These are phyloP conservation scores for Sula dactylatra DNA, from an alignment of 2,113 vertebrate genomes.

Conservation along the genomic window DNA sequence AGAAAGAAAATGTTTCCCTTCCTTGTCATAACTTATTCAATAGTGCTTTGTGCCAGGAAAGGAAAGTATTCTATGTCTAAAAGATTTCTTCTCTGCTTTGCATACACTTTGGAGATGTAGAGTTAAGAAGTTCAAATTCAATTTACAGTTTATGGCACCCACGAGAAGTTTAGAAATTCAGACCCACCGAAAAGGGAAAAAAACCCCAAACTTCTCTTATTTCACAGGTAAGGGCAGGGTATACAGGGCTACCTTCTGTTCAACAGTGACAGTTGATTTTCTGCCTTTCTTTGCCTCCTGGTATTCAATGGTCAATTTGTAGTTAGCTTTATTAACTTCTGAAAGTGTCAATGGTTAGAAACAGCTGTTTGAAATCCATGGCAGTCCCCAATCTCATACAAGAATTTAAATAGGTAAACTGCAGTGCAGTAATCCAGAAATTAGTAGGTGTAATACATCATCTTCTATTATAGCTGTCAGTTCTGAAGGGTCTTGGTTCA, in stretches of 20 bases:
- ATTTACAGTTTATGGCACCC: neutral
- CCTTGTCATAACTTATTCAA: neutral
- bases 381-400: neutral
- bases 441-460: neutral
- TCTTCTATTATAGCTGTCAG: neutral
- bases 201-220: neutral
- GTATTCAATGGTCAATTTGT: neutral
- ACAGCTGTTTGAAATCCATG: neutral
- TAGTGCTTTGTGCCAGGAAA: neutral
- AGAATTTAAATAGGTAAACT: conserved; percentile 21
- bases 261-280: neutral
- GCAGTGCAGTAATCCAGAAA: conserved; percentile 11
- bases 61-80: neutral
- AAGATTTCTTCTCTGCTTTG: neutral
- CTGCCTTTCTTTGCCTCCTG: neutral
- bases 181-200: neutral
- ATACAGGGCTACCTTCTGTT: neutral
- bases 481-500: neutral
- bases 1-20: neutral
- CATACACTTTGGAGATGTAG: neutral
- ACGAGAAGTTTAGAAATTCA: neutral
- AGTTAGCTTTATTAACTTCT: neutral
- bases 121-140: conserved; percentile 17
- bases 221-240: neutral
- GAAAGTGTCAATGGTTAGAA: neutral